Conservation (phyloP, 2,888 invertebrate species). For the Spialia ferax region DNA sequence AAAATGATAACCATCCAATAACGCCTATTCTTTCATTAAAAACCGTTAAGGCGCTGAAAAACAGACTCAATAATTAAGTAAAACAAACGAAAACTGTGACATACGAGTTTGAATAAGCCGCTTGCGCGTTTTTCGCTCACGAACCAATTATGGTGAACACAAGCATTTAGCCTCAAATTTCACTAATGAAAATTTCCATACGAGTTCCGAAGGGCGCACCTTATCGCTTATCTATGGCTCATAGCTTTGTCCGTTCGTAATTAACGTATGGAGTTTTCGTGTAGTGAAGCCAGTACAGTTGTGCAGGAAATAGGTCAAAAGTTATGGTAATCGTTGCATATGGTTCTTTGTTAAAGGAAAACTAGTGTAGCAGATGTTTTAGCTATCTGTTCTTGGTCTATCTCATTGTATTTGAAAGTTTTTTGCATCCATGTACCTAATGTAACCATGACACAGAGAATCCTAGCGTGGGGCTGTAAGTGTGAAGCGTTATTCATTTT, state of each 20-base stretch:
- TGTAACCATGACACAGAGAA: too few species aligned
- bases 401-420: too few species aligned
- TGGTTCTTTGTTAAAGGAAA: too few species aligned
- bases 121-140: slow-evolving; percentile 63
- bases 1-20: too few species aligned
- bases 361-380: too few species aligned
- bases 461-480: too few species aligned
- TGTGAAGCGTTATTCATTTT: too few species aligned
- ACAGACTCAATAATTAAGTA: slow-evolving; percentile 14
- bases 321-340: neutral
- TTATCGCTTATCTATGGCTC: slow-evolving; percentile 80
- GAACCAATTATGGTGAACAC: slow-evolving; percentile 82
- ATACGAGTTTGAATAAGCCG: slow-evolving; percentile 68
- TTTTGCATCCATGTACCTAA: too few species aligned
- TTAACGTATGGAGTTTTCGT: slow-evolving; percentile 66
- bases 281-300: slow-evolving; percentile 38
- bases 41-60: neutral
- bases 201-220: slow-evolving; percentile 70
- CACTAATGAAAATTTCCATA: slow-evolving; percentile 82
- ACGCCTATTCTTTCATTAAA: neutral
- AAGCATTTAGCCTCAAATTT: slow-evolving; percentile 79
- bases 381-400: too few species aligned
- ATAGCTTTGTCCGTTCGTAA: slow-evolving; percentile 66
- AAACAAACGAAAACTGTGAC: slow-evolving; percentile 33
- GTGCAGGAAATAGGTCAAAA: slow-evolving; percentile 24